Evolutionary conservation across 2,888 invertebrate species (phyloP).

Genomic region (Macaria liturata): DNA sequence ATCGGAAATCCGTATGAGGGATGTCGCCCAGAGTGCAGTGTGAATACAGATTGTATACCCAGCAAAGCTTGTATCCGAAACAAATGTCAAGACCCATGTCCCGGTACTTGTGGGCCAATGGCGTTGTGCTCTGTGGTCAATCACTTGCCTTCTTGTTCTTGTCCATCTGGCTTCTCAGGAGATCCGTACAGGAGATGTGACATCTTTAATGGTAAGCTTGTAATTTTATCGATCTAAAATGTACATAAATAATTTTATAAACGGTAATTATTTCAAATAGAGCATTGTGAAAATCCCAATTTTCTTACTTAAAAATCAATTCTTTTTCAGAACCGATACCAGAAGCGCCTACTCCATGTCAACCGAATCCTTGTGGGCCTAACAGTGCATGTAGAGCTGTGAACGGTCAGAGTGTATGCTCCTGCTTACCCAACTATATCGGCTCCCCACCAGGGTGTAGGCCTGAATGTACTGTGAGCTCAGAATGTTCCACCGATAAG

Average conservation of each 20-base stretch:
- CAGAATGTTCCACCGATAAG: constrained; percentile 88
- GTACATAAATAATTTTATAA: neutral
- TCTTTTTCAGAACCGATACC: constrained; percentile 55
- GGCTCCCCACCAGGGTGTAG: constrained; percentile 90
- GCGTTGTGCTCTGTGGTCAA: constrained; percentile 88
- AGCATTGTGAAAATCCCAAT: neutral
- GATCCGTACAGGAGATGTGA: constrained; percentile 88
- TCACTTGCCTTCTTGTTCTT: constrained; percentile 87
- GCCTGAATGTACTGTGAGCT: constrained; percentile 90
- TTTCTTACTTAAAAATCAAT: neutral
- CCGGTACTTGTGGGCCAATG: constrained; percentile 89
- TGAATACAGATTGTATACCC: constrained; percentile 88
- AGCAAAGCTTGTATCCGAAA: constrained; percentile 88
- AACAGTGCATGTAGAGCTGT: constrained; percentile 89
- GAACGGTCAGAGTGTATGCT: constrained; percentile 89
- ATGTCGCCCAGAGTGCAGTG: constrained; percentile 89
- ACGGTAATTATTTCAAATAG: neutral
- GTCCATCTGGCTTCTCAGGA: constrained; percentile 87
- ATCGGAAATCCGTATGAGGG: constrained; percentile 91
- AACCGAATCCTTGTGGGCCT: constrained; percentile 89
- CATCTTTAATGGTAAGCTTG: constrained; percentile 55
- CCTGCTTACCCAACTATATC: constrained; percentile 87
- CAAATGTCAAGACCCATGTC: constrained; percentile 91
- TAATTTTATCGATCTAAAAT: neutral
- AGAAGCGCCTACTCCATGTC: constrained; percentile 83